A percentile compares a stretch with the other conserved stretches of the same genome.
Conservation (phyloP, 1,140 invertebrate genomes). For the Eriocheir sinensis region DNA sequence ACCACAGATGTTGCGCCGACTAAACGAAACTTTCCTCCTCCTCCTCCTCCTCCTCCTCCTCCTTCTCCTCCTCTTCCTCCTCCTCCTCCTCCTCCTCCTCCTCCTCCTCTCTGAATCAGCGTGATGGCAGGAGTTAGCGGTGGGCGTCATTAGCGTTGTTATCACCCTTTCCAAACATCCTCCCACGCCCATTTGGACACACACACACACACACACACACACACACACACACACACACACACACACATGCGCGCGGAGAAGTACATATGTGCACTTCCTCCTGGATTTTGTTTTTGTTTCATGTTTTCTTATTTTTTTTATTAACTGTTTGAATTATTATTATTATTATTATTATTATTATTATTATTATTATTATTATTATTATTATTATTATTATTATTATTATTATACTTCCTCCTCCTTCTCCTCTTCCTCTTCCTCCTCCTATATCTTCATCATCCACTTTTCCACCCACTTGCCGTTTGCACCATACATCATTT, state of each 20-base stretch:
- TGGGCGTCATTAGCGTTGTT: background rate
- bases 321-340: too few relatives aligned
- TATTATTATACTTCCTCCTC: background rate
- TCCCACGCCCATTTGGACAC: conserved; percentile 7
- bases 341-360: too few relatives aligned
- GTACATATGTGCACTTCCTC: too few relatives aligned
- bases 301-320: too few relatives aligned
- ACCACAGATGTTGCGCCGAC: too few relatives aligned
- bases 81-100: background rate
- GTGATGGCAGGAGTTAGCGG: background rate
- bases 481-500: background rate
- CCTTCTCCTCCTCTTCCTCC: background rate
- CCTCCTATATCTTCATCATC: background rate
- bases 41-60: background rate
- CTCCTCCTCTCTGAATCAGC: background rate
- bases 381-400: too few relatives aligned
- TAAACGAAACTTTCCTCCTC: background rate
- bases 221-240: too few relatives aligned
- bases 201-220: too few relatives aligned
- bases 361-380: too few relatives aligned
- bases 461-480: background rate
- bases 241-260: too few relatives aligned
- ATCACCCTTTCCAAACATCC: background rate
- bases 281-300: too few relatives aligned
- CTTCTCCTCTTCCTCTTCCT: too few relatives aligned